Base-by-base conservation (phyloP, 2,888 invertebrate genomes). In the Latrodectus elegans region DNA sequence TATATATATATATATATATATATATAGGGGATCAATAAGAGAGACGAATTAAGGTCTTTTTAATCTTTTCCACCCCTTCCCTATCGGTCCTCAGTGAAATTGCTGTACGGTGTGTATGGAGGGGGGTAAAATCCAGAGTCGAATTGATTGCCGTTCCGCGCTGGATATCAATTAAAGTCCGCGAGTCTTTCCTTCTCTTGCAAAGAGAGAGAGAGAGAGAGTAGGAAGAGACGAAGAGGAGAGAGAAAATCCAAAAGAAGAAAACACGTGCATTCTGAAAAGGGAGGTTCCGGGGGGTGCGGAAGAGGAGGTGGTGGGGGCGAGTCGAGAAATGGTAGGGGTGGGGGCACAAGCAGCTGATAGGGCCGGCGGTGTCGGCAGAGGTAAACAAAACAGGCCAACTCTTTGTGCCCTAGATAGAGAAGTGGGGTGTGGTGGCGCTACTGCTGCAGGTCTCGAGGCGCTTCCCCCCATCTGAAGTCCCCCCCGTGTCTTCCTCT, bases 331-430 rank as follows among this genome's bases (percentile, higher is more conserved):
- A 52, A 64, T 71, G 80, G 55, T 64, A 52, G 53, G 55, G 53
- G 49, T 68, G 55, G 65, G 80, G 80, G 55, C 71, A 52, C 80
- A 26, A 78, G 79, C 88, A 84, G 83, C 83, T 84, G 80, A 79
- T 79, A 79, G 79, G 79, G 84, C 84, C 74, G 81, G 86, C 71
- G 80, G 80, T 80, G 79, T 79, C 78, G 83, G 88, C 88, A 78
- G 88, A 88, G 88, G 88, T 88, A 88, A 88, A 88, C 88, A 88
- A 88, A 88, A 88, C 88, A 88, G 88, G 88, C 88, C 88, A 88
- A 88, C 88, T 88, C 88, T 88, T 88, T 88, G 88, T 88, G 84
- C 88, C 88, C 88, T 78, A 88, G 88, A 88, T 82, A 82, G 77
- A 83, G 79, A 75, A 87, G 77, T 64, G 72, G 70, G 68, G 26